Percentiles rank a stretch among this genome's conserved stretches.
Conservation (phyloP, 1,140 invertebrate species). For the Sitodiplosis mosellana region DNA sequence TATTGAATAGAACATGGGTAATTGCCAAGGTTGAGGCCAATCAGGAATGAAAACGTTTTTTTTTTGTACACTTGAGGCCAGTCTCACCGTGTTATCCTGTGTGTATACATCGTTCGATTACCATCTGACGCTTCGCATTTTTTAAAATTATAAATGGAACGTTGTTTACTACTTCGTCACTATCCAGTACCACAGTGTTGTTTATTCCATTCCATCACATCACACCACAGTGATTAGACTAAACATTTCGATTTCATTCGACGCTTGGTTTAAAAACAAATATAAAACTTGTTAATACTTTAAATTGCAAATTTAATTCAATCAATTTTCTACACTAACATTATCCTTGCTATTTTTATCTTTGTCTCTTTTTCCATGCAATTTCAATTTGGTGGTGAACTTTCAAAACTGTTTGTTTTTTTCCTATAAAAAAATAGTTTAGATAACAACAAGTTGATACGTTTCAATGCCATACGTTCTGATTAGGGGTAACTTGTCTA, state of each 20-base stretch:
- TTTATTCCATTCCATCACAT: too few species aligned
- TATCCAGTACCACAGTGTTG: too few species aligned
- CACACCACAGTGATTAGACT: too few species aligned
- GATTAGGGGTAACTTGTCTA: slow-evolving; percentile 67
- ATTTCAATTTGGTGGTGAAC: background rate
- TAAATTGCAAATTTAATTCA: background rate
- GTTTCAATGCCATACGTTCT: slow-evolving; percentile 67
- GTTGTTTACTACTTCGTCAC: too few species aligned
- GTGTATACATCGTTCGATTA: too few species aligned
- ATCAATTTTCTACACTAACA: background rate
- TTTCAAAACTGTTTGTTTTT: background rate
- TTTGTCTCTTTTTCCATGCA: background rate
- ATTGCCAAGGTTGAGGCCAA: too few species aligned
- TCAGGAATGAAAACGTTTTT: too few species aligned
- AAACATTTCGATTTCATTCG: background rate
- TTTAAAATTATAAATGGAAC: too few species aligned
- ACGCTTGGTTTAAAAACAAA: background rate
- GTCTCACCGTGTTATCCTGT: too few species aligned
- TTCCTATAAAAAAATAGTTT: background rate
- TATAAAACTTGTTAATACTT: background rate
- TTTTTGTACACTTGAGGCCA: too few species aligned
- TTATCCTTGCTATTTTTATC: background rate
- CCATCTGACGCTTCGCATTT: too few species aligned
- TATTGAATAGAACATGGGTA: too few species aligned
- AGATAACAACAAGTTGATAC: background rate